A percentile compares a stretch with the other conserved stretches of the same genome.
Conservation (phyloP, 2,113 vertebrate species). For the Alexandromys fortis region DNA sequence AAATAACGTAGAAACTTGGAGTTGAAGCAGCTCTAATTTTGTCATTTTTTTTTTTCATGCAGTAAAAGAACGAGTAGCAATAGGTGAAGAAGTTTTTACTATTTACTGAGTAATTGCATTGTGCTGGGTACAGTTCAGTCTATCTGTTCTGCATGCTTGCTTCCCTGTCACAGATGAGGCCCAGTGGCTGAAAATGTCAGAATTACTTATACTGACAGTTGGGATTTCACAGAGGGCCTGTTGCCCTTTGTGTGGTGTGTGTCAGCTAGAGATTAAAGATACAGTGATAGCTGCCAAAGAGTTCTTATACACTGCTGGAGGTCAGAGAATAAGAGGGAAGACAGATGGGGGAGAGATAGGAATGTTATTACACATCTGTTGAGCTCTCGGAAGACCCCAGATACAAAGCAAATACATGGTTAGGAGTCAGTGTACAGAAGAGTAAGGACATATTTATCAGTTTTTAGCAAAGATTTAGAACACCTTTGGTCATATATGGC, state of each 20-base stretch:
- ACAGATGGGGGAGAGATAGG: background rate
- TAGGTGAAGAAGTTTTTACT: background rate
- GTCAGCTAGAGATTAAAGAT: background rate
- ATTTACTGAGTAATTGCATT: background rate
- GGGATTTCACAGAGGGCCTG: background rate
- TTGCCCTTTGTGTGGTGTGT: background rate
- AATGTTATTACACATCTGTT: background rate
- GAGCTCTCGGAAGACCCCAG: background rate
- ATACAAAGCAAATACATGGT: background rate
- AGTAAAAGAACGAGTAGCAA: background rate
- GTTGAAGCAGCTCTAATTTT: background rate
- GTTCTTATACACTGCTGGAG: background rate
- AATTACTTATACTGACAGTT: slow-evolving; percentile 19
- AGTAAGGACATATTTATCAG: background rate
- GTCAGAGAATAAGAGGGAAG: no score
- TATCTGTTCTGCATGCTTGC: slow-evolving; percentile 2
- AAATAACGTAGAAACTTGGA: slow-evolving; percentile 12
- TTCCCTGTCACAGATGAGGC: slow-evolving; percentile 3
- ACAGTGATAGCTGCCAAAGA: background rate
- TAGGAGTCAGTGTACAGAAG: background rate
- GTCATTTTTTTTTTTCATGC: slow-evolving; percentile 20
- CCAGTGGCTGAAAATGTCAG: background rate
- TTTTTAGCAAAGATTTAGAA: slow-evolving; percentile 44
- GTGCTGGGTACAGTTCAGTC: background rate
- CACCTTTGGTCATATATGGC: background rate